Conservation (phyloP, 2,888 invertebrate genomes). For the Netelia virgata region DNA sequence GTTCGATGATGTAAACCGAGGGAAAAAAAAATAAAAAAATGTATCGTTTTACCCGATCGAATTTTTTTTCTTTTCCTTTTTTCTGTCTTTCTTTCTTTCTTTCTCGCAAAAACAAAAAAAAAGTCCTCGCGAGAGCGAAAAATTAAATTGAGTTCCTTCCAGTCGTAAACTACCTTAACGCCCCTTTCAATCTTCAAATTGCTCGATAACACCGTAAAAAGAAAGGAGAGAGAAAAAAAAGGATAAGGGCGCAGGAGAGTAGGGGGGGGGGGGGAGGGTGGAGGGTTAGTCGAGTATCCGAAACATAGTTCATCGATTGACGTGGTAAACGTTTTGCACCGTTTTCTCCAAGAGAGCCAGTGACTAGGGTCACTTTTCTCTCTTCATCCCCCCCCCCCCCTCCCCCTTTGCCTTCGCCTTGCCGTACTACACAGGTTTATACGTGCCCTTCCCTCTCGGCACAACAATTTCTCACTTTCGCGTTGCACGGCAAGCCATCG, state of each 20-base stretch:
- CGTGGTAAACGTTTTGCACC: conserved; percentile 2
- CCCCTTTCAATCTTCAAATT: conserved; percentile 11
- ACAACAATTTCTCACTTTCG: conserved; percentile 54
- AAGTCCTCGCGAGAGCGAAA: not conserved
- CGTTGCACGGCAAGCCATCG: conserved; percentile 46
- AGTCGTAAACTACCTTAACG: not conserved
- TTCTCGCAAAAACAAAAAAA: no score
- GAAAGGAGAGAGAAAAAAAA: not conserved
- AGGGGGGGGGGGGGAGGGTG: no score
- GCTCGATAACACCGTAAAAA: not conserved
- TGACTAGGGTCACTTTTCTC: conserved; percentile 1
- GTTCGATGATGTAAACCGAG: no score
- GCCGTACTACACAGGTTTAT: not conserved
- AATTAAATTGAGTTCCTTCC: not conserved
- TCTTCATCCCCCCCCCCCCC: conserved; percentile 5
- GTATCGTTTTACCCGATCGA: not conserved
- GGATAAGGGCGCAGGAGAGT: no score
- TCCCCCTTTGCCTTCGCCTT: not conserved
- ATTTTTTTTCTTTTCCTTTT: not conserved
- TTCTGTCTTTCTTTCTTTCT: no score
- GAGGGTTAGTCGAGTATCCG: not conserved
- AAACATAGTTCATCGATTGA: conserved; percentile 31
- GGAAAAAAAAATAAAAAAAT: no score
- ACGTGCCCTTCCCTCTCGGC: conserved; percentile 5
- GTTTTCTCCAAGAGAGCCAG: not conserved